A percentile compares a stretch with the other conserved stretches of the same genome.
Conservation (phyloP, 1,140 invertebrate genomes). For the Hylyphantes graminicola region DNA sequence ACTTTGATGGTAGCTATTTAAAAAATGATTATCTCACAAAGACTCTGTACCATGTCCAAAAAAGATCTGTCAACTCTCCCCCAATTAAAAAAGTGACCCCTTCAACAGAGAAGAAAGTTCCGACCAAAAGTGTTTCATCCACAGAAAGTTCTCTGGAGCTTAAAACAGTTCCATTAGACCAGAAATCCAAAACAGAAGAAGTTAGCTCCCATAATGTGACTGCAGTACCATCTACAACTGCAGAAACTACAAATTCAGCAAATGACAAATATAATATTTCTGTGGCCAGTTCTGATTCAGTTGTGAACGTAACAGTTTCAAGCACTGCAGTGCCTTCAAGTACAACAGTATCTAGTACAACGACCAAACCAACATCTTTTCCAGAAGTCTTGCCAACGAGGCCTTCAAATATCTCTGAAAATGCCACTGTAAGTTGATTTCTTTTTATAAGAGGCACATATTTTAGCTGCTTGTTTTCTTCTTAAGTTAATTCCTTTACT, state of each 20-base stretch:
- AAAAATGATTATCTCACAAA: constrained; percentile 10
- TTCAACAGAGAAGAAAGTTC: constrained; percentile 8
- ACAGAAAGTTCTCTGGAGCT: constrained; percentile 3
- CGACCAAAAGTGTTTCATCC: background rate
- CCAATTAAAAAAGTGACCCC: constrained; percentile 36
- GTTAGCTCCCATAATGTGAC: background rate
- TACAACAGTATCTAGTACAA: constrained; percentile 9
- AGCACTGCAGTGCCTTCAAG: background rate
- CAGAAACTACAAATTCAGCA: constrained; percentile 1
- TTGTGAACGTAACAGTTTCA: background rate
- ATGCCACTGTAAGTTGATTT: constrained; percentile 26
- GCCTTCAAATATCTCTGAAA: constrained; percentile 18
- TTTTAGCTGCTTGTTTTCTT: background rate
- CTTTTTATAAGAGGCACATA: background rate
- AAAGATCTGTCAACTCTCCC: constrained; percentile 18
- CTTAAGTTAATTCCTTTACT: background rate
- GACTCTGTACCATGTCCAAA: constrained; percentile 20
- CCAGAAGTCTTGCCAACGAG: constrained; percentile 18
- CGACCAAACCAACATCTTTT: background rate
- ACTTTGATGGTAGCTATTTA: constrained; percentile 30
- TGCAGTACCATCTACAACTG: constrained; percentile 1
- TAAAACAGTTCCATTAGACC: constrained; percentile 5
- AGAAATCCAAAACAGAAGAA: constrained; percentile 20
- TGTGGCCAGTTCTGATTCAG: background rate
- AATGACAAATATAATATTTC: constrained; percentile 21